phyloP scores from a whole-genome alignment of 2,888 invertebrate genomes.

The Tipula confusa region DNA sequence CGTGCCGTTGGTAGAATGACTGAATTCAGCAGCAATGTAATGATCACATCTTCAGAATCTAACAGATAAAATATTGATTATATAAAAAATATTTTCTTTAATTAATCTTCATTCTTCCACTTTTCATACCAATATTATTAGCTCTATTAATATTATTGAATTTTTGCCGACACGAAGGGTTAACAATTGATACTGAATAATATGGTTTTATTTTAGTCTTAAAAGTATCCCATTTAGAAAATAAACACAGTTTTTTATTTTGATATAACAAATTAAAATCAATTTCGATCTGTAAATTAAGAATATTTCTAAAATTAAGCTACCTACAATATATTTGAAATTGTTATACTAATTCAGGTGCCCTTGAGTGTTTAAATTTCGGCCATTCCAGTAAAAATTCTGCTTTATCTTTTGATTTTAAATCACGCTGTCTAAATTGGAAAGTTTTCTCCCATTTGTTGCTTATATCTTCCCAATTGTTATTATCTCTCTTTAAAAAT shows the following conservation, averaged over 20 bases:
- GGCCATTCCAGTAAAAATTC: too few relatives aligned
- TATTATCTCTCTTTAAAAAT: neutral
- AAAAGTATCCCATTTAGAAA: neutral
- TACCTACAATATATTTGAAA: too few relatives aligned
- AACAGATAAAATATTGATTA: too few relatives aligned
- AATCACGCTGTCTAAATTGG: neutral
- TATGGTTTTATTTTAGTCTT: neutral
- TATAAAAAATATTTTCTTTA: too few relatives aligned
- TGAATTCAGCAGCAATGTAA: too few relatives aligned
- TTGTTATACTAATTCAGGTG: neutral
- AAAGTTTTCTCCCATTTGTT: constrained; percentile 32
- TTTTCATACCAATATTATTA: neutral
- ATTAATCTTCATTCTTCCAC: too few relatives aligned
- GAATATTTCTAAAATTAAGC: too few relatives aligned
- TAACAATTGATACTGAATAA: neutral
- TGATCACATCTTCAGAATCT: too few relatives aligned
- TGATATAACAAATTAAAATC: neutral
- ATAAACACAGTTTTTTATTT: neutral
- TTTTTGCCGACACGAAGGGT: neutral
- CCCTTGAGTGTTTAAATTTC: neutral
- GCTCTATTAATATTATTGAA: neutral
- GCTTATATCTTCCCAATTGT: neutral
- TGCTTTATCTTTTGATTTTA: neutral
- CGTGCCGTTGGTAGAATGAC: too few relatives aligned
- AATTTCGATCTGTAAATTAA: neutral